Evolutionary conservation across 64 coral and sea anemone species (phyloP), one percentile per base, ranked within the genome.

Genomic region (Pocillopora verrucosa): DNA sequence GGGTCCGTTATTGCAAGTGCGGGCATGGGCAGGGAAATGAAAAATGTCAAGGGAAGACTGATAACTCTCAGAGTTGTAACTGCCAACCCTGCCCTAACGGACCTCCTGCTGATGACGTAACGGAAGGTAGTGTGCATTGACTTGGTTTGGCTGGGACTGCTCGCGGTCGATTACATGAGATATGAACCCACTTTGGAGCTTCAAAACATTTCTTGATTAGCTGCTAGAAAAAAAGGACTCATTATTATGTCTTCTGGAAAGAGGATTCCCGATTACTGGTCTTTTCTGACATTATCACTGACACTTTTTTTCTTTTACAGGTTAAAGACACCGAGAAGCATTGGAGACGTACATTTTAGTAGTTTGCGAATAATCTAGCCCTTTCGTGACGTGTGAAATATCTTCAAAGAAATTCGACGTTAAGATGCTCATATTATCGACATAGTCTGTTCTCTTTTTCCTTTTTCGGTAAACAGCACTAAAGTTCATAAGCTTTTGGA

Each of bases 1-100:
- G 92, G 34, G 69, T 61, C 74, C 80, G 92, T 16, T 90, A 61
- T 20, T 94, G 92, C 24, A 94, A 91, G 1, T 91, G 89, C 74
- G 89, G 58, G 19, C 56, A 73, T 9, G 80, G 89, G 36, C 60
- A 84, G 70, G 82, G 82, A 11, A 24, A 65, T 84, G 69, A 38
- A 2, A 61, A 81, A 37, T 91, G 89, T 37, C 72, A 75, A 72
- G 89, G 89, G 13, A 72, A 30, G 13, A 34, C 19, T 26, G 58
- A 84, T 58, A 83, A 62, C 36, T 76, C 89, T 11, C 74, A 84
- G 34, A 91, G 74, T 26, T 91, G 89, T 63, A 85, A 91, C 80
- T 91, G 89, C 72, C 17, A 85, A 30, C 34, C 72, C 5, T 91
- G 89, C 60, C 82, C 82, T 4, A 85, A 72, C 26, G 89, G 89